phyloP scores from a whole-genome alignment of 2,113 vertebrate genomes.

The Pseudolaguvia tuberculata region DNA sequence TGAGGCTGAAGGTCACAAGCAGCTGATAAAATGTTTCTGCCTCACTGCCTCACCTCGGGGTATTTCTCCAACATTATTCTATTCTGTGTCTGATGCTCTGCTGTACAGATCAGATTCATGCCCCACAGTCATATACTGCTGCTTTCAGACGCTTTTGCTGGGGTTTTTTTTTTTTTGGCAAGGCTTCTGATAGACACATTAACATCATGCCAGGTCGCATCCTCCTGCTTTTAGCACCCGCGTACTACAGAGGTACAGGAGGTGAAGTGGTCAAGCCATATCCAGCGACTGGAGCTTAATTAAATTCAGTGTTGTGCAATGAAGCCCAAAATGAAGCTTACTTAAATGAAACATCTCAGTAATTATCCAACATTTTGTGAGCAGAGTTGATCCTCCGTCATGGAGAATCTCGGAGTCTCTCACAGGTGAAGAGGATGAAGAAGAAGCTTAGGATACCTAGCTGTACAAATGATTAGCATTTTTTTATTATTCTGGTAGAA shows the following conservation, averaged over 20 bases:
- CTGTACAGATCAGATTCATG: not conserved
- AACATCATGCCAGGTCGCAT: not conserved
- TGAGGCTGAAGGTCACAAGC: not conserved
- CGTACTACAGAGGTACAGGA: slow-evolving; percentile 11
- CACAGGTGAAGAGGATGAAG: slow-evolving; percentile 35
- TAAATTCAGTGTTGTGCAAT: slow-evolving; percentile 24
- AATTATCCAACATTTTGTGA: slow-evolving; percentile 40
- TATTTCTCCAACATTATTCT: not conserved
- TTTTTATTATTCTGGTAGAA: slow-evolving; percentile 31
- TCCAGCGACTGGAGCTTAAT: slow-evolving; percentile 30
- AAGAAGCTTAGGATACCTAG: slow-evolving; percentile 7
- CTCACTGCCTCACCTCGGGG: not conserved
- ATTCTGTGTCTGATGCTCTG: not conserved
- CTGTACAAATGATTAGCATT: slow-evolving; percentile 26
- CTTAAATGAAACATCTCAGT: slow-evolving; percentile 34
- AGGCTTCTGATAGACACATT: not conserved
- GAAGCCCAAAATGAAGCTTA: slow-evolving; percentile 36
- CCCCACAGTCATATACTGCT: not conserved
- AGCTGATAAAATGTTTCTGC: not conserved
- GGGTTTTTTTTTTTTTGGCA: not conserved
- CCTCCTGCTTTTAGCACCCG: slow-evolving; percentile 33
- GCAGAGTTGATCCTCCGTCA: slow-evolving; percentile 26
- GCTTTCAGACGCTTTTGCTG: not conserved
- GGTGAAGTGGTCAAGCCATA: not conserved
- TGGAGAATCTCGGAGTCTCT: slow-evolving; percentile 6